Percentiles rank a stretch among this genome's conserved stretches.
Conservation (phyloP, 2,797 vertebrate genomes). For the Telmatherina bonti region DNA sequence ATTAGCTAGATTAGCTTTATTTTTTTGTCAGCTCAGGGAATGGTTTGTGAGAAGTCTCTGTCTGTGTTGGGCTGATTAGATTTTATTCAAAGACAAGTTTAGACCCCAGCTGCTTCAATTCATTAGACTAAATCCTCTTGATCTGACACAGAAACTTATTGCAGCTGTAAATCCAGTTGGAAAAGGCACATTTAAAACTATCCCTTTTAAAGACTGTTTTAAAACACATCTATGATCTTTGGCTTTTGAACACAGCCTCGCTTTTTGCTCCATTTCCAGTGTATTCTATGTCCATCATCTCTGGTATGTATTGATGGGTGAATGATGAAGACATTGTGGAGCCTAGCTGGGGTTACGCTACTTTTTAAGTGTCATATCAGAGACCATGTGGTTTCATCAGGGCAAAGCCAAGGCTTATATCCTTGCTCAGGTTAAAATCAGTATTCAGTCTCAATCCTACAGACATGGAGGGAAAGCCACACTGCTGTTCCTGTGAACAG, state of each 20-base stretch:
- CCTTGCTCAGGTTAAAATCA: neutral
- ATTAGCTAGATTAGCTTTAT: neutral
- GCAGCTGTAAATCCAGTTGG: too few species aligned
- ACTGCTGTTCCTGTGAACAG: constrained; percentile 37
- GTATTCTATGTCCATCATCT: neutral
- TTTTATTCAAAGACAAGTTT: too few species aligned
- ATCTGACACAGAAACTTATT: too few species aligned
- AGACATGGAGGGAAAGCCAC: constrained; percentile 16
- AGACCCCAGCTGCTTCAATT: too few species aligned
- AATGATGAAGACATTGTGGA: neutral
- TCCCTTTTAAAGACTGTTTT: too few species aligned
- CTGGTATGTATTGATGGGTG: neutral
- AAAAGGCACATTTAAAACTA: too few species aligned
- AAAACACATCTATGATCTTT: neutral
- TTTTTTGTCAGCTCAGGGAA: neutral
- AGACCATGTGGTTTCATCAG: neutral
- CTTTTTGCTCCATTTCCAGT: neutral
- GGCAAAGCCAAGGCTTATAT: constrained; percentile 11
- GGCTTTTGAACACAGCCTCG: too few species aligned
- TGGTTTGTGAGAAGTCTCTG: too few species aligned
- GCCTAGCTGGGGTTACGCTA: neutral
- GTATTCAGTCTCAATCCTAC: constrained; percentile 24
- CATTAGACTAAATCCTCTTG: too few species aligned
- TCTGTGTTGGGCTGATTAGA: too few species aligned
- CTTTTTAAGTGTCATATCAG: neutral